Base-by-base conservation (phyloP, 2,888 invertebrate species). In the Lycia hirtaria region DNA sequence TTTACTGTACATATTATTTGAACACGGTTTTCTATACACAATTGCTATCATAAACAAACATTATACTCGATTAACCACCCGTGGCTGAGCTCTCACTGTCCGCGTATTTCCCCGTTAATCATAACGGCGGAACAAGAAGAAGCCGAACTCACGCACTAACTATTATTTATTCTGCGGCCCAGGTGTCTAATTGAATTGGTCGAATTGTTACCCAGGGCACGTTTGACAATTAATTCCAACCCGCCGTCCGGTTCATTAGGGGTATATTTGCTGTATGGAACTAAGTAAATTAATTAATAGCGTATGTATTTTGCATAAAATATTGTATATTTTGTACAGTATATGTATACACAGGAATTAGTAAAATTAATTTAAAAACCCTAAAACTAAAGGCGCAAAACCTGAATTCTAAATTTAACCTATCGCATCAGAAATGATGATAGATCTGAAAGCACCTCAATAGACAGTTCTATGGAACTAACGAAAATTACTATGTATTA, bases 151-250 rank as follows among this genome's bases (percentile, higher is more conserved):
- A 12, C 15, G 41, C 17, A 28, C 41, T 41, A 26, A 17, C 26
- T 41, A 17, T 41, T 41, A 41, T 5, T 10, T 0, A 26, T n/a
- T 41, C 26, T 41, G 26, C n/a, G 15, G 37, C 62, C 48, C 60
- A 52, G 55, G 68, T 68, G 62, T 76, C 80, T 71, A 69, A 67
- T 67, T 76, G 69, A 53, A 68, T 64, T 84, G 77, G 83, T 71
- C 67, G 55, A 56, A 62, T 85, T 81, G 75, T 64, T 72, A 84
- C 72, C 66, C 85, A 48, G 62, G 68, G 81, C 87, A 88, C 88
- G 87, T 86, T 78, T 80, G 78, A 76, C 84, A 83, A 86, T 87
- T 87, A 88, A 87, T 87, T 85, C 78, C 74, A 80, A 73, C 73
- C 76, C 72, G 73, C 75, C 69, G 77, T 71, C 69, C 73, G 72